These are phyloP conservation scores for Champsocephalus esox DNA, from an alignment of 2,797 vertebrate genomes.

Conservation along the genomic window DNA sequence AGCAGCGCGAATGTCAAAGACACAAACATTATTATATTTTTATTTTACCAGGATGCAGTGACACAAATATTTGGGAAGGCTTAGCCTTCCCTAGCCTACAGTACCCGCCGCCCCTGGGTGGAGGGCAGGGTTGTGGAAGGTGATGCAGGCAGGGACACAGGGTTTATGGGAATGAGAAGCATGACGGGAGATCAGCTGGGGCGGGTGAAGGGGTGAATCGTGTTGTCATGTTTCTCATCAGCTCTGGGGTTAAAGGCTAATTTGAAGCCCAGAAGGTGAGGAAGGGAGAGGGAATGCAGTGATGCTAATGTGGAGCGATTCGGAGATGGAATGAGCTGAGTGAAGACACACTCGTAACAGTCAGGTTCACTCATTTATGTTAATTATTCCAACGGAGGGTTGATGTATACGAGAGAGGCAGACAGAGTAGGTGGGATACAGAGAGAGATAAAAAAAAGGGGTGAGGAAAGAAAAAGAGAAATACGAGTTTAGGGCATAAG, in stretches of 20 bases:
- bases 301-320: conserved; percentile 53
- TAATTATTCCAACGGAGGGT: conserved; percentile 49
- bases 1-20: too few species aligned
- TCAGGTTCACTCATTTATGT: conserved; percentile 56
- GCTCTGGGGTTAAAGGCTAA: conserved; percentile 61
- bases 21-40: too few species aligned
- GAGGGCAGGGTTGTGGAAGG: conserved; percentile 42
- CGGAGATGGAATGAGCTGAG: conserved; percentile 30
- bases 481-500: conserved; percentile 50
- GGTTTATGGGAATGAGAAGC: conserved; percentile 41
- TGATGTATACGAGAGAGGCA: conserved; percentile 34
- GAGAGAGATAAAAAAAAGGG: conserved; percentile 25
- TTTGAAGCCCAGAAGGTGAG: conserved; percentile 42
- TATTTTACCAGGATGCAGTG: too few species aligned
- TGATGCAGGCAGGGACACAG: conserved; percentile 34
- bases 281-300: conserved; percentile 30
- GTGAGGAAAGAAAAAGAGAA: conserved; percentile 38
- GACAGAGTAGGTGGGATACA: conserved; percentile 52
- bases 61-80: too few species aligned
- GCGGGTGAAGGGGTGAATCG: conserved; percentile 50
- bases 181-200: conserved; percentile 34
- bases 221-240: conserved; percentile 61
- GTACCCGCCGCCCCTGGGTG: not conserved
- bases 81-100: too few species aligned
- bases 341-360: conserved; percentile 52